Evolutionary conservation across 2,888 invertebrate genomes (phyloP).

Genomic region (Tethea ocularis): DNA sequence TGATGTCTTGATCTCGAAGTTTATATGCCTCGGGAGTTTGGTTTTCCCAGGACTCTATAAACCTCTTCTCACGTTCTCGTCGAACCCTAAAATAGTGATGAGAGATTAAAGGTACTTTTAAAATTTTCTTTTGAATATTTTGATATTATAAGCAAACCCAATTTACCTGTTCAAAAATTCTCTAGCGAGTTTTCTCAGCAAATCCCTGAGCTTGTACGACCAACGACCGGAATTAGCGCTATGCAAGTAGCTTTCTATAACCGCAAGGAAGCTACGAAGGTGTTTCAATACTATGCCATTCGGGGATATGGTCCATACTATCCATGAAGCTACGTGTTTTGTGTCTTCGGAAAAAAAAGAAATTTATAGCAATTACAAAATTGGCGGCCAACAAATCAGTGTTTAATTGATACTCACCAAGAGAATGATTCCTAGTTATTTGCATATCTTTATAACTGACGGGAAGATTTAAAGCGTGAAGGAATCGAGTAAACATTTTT

Average conservation of each 20-base stretch:
- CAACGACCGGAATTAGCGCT: slow-evolving; percentile 94
- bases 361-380: slow-evolving; percentile 18
- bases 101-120: background rate
- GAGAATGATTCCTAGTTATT: slow-evolving; percentile 78
- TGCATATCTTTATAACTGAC: slow-evolving; percentile 89
- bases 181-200: slow-evolving; percentile 87
- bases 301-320: slow-evolving; percentile 86
- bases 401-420: slow-evolving; percentile 54
- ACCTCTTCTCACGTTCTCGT: slow-evolving; percentile 85
- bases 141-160: slow-evolving; percentile 9
- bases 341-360: slow-evolving; percentile 49
- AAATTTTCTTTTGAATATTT: slow-evolving; percentile 12
- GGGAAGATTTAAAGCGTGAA: slow-evolving; percentile 90
- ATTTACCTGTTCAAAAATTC: slow-evolving; percentile 85
- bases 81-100: slow-evolving; percentile 72
- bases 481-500: slow-evolving; percentile 88
- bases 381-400: background rate
- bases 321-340: slow-evolving; percentile 83
- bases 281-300: slow-evolving; percentile 87
- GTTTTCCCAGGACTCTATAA: slow-evolving; percentile 87
- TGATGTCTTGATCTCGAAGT: slow-evolving; percentile 91
- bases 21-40: slow-evolving; percentile 86
- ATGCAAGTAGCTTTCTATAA: slow-evolving; percentile 94
- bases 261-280: slow-evolving; percentile 90
- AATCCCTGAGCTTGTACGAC: slow-evolving; percentile 86